Evolutionary conservation across 2,888 invertebrate species (phyloP).

Genomic region (Agrotis segetum): DNA sequence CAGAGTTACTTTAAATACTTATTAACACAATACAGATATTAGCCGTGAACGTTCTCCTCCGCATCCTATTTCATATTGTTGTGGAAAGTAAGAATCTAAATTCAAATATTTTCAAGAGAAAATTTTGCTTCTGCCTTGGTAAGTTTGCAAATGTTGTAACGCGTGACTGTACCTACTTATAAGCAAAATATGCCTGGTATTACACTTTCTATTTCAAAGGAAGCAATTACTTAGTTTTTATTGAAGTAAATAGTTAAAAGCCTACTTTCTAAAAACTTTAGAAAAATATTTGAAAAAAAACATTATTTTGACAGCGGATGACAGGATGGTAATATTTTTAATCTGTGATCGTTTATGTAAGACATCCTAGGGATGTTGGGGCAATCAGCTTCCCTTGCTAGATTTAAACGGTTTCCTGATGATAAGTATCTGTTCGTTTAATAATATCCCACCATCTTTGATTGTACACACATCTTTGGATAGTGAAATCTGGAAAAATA

Average conservation of each 20-base stretch:
- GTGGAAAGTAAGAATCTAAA: no score
- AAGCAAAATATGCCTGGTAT: conserved; percentile 59
- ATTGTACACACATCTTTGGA: background rate
- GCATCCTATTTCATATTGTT: no score
- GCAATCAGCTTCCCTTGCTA: conserved; percentile 46
- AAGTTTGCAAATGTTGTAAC: background rate
- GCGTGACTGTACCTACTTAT: conserved; percentile 32
- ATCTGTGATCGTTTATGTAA: conserved; percentile 35
- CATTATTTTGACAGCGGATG: conserved; percentile 43
- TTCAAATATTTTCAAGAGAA: no score
- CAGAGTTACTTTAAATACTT: no score
- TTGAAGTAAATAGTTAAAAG: conserved; percentile 30
- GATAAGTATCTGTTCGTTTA: conserved; percentile 46
- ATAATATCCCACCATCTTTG: conserved; percentile 4
- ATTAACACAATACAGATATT: no score
- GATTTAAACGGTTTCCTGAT: conserved; percentile 47
- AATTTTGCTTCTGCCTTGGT: background rate
- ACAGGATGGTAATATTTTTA: conserved; percentile 53
- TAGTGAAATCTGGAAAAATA: background rate
- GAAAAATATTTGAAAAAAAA: conserved; percentile 45
- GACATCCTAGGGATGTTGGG: conserved; percentile 58
- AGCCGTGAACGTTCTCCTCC: no score
- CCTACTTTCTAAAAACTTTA: conserved; percentile 68
- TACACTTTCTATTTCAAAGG: conserved; percentile 76
- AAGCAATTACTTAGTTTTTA: conserved; percentile 71